Percentiles rank a stretch among this genome's conserved stretches.
Evolutionary conservation across 2,888 invertebrate genomes (phyloP).

Genomic region (Ormyrus thymus): DNA sequence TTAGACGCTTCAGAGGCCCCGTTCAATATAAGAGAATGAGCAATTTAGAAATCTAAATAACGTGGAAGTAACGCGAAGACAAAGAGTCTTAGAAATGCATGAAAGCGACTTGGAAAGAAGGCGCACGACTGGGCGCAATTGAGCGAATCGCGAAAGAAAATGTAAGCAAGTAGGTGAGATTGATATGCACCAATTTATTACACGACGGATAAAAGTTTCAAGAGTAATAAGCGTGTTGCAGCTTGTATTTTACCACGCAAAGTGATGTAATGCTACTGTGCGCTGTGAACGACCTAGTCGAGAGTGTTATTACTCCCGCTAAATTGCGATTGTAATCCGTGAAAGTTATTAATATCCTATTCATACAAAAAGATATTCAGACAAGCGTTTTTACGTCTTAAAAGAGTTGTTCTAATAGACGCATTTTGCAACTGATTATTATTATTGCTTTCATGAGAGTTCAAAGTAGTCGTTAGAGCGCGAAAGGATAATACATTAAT

Average conservation of each 20-base stretch:
- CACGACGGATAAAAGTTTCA: slow-evolving; percentile 40
- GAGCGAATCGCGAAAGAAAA: slow-evolving; percentile 11
- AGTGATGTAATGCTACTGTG: slow-evolving; percentile 51
- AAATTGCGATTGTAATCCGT: slow-evolving; percentile 39
- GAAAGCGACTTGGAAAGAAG: neutral
- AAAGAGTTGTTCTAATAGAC: too few species aligned
- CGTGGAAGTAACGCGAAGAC: neutral
- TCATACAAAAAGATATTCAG: slow-evolving; percentile 37
- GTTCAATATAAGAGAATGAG: too few species aligned
- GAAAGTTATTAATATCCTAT: slow-evolving; percentile 43
- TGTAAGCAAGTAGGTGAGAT: slow-evolving; percentile 35
- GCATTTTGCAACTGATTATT: too few species aligned
- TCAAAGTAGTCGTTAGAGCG: too few species aligned
- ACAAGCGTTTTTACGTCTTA: too few species aligned
- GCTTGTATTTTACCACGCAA: slow-evolving; percentile 39
- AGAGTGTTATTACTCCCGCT: slow-evolving; percentile 15
- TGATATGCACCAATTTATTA: slow-evolving; percentile 42
- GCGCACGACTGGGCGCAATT: neutral
- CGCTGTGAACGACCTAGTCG: slow-evolving; percentile 18
- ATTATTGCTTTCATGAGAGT: too few species aligned
- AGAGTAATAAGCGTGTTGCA: slow-evolving; percentile 37
- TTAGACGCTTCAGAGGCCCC: too few species aligned
- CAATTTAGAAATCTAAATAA: neutral
- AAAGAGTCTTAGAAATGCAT: slow-evolving; percentile 10
- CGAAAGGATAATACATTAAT: too few species aligned